Evolutionary conservation across 2,797 vertebrate genomes (phyloP).

Genomic region (Nasua narica): DNA sequence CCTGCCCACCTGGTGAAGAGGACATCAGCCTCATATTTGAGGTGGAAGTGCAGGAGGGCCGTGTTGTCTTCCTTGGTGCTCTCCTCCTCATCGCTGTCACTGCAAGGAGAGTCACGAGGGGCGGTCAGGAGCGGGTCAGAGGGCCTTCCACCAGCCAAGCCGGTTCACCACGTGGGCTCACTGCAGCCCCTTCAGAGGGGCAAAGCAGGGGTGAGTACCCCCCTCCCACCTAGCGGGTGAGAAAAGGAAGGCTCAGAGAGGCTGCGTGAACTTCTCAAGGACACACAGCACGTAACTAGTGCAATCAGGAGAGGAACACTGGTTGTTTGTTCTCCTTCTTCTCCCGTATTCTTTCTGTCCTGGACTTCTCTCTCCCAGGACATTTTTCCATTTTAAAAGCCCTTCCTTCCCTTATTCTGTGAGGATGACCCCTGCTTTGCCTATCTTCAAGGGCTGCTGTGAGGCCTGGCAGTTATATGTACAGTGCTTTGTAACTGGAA

Average conservation of each 20-base stretch:
- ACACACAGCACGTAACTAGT: not conserved
- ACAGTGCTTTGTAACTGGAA: not conserved
- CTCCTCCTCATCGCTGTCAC: slow-evolving; percentile 92
- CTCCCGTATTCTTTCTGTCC: not conserved
- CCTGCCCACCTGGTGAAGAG: slow-evolving; percentile 93
- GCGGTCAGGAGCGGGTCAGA: not conserved
- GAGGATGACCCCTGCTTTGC: not conserved
- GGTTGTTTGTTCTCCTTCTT: not conserved
- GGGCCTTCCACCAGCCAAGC: not conserved
- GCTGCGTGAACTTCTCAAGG: not conserved
- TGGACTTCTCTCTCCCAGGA: not conserved
- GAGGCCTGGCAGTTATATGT: not conserved
- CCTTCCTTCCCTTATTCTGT: not conserved
- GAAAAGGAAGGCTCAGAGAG: not conserved
- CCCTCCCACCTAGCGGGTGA: not conserved
- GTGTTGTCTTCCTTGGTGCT: slow-evolving; percentile 89
- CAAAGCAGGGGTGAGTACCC: not conserved
- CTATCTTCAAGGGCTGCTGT: not conserved
- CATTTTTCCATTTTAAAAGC: not conserved
- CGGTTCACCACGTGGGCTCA: fast-evolving
- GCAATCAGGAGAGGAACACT: not conserved
- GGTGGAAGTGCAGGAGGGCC: slow-evolving; percentile 88
- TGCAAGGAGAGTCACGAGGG: slow-evolving; percentile 70
- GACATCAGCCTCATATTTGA: slow-evolving; percentile 94
- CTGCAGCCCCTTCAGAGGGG: not conserved